Evolutionary conservation across 2,888 invertebrate species (phyloP).

Genomic region (Cyaniris semiargus): DNA sequence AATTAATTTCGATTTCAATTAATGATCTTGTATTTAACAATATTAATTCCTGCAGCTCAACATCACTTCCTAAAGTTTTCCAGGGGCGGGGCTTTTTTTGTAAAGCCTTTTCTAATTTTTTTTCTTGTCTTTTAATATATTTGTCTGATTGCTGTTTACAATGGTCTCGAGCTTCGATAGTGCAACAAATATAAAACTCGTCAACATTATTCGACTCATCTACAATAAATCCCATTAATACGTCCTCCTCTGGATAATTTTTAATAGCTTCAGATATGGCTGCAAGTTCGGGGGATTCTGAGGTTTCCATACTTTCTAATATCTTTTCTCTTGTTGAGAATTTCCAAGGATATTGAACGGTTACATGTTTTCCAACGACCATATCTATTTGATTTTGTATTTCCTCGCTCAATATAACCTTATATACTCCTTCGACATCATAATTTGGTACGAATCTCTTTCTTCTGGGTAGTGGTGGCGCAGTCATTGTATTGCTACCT

Average conservation of each 20-base stretch:
- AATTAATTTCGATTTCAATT: constrained; percentile 84
- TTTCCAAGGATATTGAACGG: constrained; percentile 88
- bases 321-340: constrained; percentile 81
- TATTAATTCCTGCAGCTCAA: constrained; percentile 79
- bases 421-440: constrained; percentile 79
- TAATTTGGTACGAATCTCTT: constrained; percentile 74
- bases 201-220: constrained; percentile 82
- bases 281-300: constrained; percentile 72
- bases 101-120: constrained; percentile 79
- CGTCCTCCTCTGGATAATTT: constrained; percentile 62
- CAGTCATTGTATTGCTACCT: constrained; percentile 49
- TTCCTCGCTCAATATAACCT: constrained; percentile 75
- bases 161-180: constrained; percentile 77
- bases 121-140: constrained; percentile 80
- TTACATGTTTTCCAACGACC: constrained; percentile 84
- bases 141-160: constrained; percentile 73
- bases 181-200: constrained; percentile 85
- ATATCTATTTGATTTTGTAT: constrained; percentile 83
- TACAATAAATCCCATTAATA: constrained; percentile 85
- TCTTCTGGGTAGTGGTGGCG: constrained; percentile 57
- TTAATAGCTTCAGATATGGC: constrained; percentile 62
- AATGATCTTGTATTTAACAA: constrained; percentile 79
- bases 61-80: constrained; percentile 83
- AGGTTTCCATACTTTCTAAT: constrained; percentile 81
- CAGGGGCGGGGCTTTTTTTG: constrained; percentile 80